phyloP scores from a whole-genome alignment of 2,113 vertebrate genomes.

The Thinocorus orbignyianus region DNA sequence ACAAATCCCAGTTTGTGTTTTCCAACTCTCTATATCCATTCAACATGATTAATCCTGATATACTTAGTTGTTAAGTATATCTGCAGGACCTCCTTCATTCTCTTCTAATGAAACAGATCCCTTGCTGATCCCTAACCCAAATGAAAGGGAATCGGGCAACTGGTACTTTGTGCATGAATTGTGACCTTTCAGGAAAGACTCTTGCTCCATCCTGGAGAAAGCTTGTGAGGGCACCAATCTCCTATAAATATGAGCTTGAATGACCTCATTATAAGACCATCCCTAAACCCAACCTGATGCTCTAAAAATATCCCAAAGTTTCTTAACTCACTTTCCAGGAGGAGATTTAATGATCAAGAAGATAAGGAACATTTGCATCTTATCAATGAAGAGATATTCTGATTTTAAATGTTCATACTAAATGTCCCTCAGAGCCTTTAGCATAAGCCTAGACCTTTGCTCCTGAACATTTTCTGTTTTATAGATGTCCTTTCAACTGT shows the following conservation, averaged over 20 bases:
- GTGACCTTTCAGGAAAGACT: neutral
- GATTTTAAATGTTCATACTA: neutral
- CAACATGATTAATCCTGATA: neutral
- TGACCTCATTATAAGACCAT: neutral
- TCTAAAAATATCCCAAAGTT: neutral
- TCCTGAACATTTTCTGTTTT: neutral
- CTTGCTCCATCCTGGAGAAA: neutral
- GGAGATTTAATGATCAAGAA: conserved; percentile 47
- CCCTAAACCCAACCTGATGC: neutral
- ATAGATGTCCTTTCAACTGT: neutral
- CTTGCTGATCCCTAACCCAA: neutral
- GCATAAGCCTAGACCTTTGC: neutral
- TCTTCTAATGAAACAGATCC: neutral
- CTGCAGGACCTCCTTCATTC: neutral
- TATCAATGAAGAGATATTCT: neutral
- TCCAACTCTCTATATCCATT: neutral
- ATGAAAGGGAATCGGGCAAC: neutral
- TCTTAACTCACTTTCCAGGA: neutral
- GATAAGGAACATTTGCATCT: conserved; percentile 42
- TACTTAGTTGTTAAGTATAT: neutral
- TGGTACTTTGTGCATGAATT: neutral
- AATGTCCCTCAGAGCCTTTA: neutral
- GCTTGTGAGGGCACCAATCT: neutral
- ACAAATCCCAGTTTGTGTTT: neutral
- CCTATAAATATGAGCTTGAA: neutral